Conservation (phyloP, 2,113 vertebrate species). For the Peucedramus taeniatus region DNA sequence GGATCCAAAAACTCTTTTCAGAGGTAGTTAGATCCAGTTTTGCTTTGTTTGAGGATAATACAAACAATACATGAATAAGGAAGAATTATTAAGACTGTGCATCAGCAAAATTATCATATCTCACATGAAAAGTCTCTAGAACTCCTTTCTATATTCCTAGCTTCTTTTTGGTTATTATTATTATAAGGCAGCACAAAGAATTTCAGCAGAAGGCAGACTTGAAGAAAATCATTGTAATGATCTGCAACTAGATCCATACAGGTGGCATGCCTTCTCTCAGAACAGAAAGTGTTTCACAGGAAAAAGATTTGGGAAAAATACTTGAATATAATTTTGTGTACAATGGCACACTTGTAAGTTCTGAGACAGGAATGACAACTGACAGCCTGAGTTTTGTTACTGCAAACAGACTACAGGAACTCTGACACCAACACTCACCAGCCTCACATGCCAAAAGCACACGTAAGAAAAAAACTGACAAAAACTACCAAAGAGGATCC, state of each 20-base stretch:
- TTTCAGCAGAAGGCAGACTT: neutral
- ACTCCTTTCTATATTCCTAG: neutral
- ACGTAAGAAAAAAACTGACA: neutral
- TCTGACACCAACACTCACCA: neutral
- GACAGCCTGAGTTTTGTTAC: neutral
- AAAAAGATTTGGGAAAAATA: neutral
- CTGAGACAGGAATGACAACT: neutral
- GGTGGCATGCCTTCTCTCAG: neutral
- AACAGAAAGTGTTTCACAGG: neutral
- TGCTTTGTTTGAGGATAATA: neutral
- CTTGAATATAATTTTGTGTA: neutral
- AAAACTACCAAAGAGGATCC: neutral
- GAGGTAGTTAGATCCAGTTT: neutral
- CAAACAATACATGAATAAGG: fast-evolving
- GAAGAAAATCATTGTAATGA: neutral
- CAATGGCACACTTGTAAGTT: neutral
- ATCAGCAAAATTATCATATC: neutral
- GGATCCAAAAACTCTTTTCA: neutral
- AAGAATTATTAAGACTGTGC: neutral
- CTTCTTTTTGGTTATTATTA: neutral
- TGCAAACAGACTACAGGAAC: neutral
- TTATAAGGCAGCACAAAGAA: neutral
- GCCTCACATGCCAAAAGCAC: neutral
- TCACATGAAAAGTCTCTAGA: neutral
- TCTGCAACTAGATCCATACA: neutral